phyloP scores from a whole-genome alignment of 2,888 invertebrate genomes.

The Chrysolina haemoptera region DNA sequence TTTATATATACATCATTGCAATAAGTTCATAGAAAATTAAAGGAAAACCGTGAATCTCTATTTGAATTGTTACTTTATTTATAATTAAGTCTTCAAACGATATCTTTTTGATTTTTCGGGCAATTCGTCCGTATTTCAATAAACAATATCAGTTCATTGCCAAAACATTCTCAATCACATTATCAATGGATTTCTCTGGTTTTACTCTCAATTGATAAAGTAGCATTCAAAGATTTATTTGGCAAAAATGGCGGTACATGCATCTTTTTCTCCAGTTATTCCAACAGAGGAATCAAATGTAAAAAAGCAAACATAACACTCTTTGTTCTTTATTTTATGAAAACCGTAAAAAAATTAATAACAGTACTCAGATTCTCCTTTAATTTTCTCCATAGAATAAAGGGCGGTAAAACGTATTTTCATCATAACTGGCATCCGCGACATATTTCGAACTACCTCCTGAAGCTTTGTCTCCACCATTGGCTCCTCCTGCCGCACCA shows the following conservation, averaged over 20 bases:
- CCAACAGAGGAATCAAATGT: background rate
- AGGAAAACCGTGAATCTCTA: slow-evolving; percentile 5
- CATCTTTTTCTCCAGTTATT: no score
- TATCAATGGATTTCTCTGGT: background rate
- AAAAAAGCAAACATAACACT: background rate
- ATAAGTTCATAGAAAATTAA: background rate
- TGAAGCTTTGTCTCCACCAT: slow-evolving; percentile 68
- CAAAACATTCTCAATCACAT: background rate
- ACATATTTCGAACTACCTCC: slow-evolving; percentile 48
- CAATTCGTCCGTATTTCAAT: background rate
- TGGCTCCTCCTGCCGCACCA: slow-evolving; percentile 68
- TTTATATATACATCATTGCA: background rate
- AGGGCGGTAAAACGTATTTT: slow-evolving; percentile 55
- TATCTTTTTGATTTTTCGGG: background rate
- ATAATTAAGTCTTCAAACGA: no score
- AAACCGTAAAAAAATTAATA: slow-evolving; percentile 51
- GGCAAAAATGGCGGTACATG: background rate
- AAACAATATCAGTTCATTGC: background rate
- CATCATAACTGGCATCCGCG: slow-evolving; percentile 49
- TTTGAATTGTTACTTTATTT: background rate
- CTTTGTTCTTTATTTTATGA: slow-evolving; percentile 43
- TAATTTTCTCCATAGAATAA: slow-evolving; percentile 54
- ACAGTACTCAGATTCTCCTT: slow-evolving; percentile 41
- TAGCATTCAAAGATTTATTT: background rate
- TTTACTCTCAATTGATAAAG: background rate